Conservation (phyloP, 2,888 invertebrate species). For the Epistrophella euchroma region DNA sequence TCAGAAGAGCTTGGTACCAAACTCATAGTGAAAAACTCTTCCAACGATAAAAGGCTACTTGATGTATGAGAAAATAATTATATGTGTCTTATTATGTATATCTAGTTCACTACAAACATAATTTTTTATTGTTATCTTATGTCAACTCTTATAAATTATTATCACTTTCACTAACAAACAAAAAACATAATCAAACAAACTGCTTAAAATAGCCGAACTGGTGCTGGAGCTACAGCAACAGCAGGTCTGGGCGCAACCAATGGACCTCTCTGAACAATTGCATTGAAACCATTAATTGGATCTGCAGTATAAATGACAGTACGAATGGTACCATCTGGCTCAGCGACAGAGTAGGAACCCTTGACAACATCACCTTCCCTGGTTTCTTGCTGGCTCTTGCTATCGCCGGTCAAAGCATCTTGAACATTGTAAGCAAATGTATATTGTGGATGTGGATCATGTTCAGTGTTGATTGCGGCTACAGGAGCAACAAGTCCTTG, state of each 20-base stretch:
- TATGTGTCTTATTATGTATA: no score
- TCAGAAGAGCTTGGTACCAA: no score
- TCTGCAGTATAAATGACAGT: constrained; percentile 82
- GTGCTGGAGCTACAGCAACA: constrained; percentile 40
- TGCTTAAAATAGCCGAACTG: constrained; percentile 51
- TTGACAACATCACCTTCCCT: constrained; percentile 87
- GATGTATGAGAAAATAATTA: no score
- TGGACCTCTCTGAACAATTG: constrained; percentile 87
- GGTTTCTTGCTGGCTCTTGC: constrained; percentile 85
- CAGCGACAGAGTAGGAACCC: constrained; percentile 81
- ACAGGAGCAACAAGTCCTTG: constrained; percentile 71
- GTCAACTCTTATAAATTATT: constrained; percentile 21
- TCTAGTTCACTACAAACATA: no score
- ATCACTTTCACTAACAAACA: constrained; percentile 7
- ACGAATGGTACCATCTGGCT: constrained; percentile 81
- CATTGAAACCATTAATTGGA: constrained; percentile 81
- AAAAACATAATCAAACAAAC: not conserved
- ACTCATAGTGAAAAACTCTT: no score
- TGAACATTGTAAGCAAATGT: constrained; percentile 89
- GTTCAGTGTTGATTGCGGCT: constrained; percentile 78
- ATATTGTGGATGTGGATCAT: constrained; percentile 85
- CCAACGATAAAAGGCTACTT: no score
- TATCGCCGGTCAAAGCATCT: constrained; percentile 87
- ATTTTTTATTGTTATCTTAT: constrained; percentile 29
- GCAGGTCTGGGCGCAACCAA: constrained; percentile 54